These are phyloP conservation scores for Melanotaenia duboulayi DNA, from an alignment of 2,113 vertebrate genomes.

Conservation along the genomic window DNA sequence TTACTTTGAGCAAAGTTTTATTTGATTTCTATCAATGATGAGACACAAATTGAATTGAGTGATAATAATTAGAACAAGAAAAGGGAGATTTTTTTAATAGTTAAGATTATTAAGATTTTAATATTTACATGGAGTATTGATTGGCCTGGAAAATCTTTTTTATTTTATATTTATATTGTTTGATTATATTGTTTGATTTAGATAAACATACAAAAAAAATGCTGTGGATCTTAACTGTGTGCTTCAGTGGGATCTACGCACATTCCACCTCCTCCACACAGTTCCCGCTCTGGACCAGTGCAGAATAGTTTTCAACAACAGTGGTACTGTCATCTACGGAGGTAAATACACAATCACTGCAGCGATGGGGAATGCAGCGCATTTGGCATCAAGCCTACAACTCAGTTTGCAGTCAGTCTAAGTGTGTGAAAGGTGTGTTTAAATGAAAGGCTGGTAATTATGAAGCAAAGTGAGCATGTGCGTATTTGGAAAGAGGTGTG, in stretches of 20 bases:
- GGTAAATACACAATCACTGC: conserved; percentile 79
- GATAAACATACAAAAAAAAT: conserved; percentile 23
- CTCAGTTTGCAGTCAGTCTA: conserved; percentile 17
- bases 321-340: conserved; percentile 98
- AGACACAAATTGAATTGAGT: neutral
- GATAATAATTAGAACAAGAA: too few species aligned
- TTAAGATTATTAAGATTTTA: too few species aligned
- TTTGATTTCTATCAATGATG: neutral
- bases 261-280: conserved; percentile 96
- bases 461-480: conserved; percentile 43
- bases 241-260: conserved; percentile 95
- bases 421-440: conserved; percentile 49
- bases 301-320: conserved; percentile 99
- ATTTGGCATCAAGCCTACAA: conserved; percentile 19
- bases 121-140: conserved; percentile 52
- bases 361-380: conserved; percentile 1
- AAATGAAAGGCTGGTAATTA: conserved; percentile 32
- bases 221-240: conserved; percentile 80
- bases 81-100: too few species aligned
- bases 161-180: too few species aligned
- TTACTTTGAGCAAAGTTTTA: neutral
- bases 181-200: conserved; percentile 3
- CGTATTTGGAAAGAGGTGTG: conserved; percentile 51
- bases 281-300: conserved; percentile 98
- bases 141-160: conserved; percentile 8